Evolutionary conservation across 2,113 vertebrate genomes (phyloP).

Genomic region (Mystacornis crossleyi): DNA sequence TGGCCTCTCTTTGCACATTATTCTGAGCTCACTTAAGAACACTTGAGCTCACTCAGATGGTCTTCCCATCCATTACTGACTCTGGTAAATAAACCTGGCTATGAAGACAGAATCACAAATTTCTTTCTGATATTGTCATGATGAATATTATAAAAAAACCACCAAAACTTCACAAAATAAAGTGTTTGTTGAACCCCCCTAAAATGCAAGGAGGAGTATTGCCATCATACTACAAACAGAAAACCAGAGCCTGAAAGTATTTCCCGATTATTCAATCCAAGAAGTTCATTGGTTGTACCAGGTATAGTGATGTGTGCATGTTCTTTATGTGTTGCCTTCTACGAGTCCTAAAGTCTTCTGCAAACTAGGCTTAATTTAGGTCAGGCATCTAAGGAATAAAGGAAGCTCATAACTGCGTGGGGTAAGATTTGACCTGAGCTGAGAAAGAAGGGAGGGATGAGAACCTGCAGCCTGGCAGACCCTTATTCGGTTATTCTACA

Average conservation of each 20-base stretch:
- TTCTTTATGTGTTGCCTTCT: not conserved
- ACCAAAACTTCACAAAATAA: not conserved
- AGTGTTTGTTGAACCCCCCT: not conserved
- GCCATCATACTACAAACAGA: not conserved
- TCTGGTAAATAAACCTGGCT: not conserved
- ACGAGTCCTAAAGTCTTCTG: not conserved
- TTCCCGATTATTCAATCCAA: not conserved
- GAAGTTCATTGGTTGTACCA: not conserved
- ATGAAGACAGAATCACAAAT: not conserved
- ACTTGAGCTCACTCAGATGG: not conserved
- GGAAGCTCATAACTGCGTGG: accelerated
- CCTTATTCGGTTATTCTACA: not conserved
- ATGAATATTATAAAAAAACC: not conserved
- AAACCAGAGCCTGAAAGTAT: not conserved
- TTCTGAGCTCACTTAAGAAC: not conserved
- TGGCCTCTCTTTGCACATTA: not conserved
- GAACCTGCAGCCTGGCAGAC: not conserved
- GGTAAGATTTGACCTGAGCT: not conserved
- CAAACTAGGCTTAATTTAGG: not conserved
- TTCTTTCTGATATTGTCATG: not conserved
- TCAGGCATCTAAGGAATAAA: not conserved
- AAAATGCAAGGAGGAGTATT: not conserved
- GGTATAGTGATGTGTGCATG: not conserved
- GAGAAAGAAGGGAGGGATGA: not conserved
- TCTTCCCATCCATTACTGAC: not conserved